Evolutionary conservation across 2,888 invertebrate genomes (phyloP), one percentile per base, ranked within the genome.

Genomic region (Diaphora mendica): DNA sequence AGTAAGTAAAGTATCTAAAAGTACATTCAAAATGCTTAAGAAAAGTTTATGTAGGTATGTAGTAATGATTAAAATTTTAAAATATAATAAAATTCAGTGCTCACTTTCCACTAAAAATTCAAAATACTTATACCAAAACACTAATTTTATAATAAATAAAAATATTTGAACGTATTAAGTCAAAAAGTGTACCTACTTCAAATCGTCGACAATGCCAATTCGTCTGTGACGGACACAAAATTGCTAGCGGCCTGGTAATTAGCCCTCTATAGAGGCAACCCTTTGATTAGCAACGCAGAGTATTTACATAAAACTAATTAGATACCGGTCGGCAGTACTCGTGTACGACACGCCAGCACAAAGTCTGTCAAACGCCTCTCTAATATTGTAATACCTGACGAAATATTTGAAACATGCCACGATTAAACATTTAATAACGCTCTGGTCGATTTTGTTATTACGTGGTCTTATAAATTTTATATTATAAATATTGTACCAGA

Each of bases 241-340:
- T 68, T 62, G 68, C 68, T 62, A 2, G 30, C 30, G 66, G 64
- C 42, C 64, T 30, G 26, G 64, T 70, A 75, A 76, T 73, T 42
- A 73, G 70, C 39, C 39, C 39, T n/a, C 39, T 59, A 44, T 69
- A 64, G 44, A 67, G 64, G 55, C 64, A 71, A 59, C 48, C 72
- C 71, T 73, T 74, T 70, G 72, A 78, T 79, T 75, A 74, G 71
- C 39, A 64, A 64, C 59, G 64, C 64, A 70, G 65, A 44, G 64
- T 77, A 74, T 78, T 77, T 77, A 77, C 77, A 75, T 75, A 74
- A 73, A 75, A 71, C 69, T 74, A 64, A 75, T 74, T 75, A 78
- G 68, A 35, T 65, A 48, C 44, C 26, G 26, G 39, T 64, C 42
- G 70, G 15, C 48, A 20, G 55, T n/a, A n/a, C n/a, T n/a, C 64